Percentiles rank a stretch among this genome's conserved stretches.
phyloP scores from a whole-genome alignment of 2,113 vertebrate genomes.

The Arizona elegans region DNA sequence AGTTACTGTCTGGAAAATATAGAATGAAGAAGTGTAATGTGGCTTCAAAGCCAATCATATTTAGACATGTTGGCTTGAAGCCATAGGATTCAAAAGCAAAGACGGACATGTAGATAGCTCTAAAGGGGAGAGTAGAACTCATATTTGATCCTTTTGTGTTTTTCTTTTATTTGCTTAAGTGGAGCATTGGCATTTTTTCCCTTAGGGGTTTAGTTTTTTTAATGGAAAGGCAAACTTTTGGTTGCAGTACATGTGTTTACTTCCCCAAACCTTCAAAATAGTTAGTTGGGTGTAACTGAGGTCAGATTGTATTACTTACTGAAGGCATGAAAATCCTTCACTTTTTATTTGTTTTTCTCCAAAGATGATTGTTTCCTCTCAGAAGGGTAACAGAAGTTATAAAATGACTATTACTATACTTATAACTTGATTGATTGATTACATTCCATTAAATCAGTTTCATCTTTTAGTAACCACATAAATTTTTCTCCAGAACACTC shows the following conservation, averaged over 20 bases:
- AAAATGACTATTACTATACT: not conserved
- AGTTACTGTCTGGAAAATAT: conserved; percentile 35
- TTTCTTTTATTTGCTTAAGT: not conserved
- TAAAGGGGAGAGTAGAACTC: conserved; percentile 10
- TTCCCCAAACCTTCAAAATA: not conserved
- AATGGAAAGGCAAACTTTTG: conserved; percentile 1
- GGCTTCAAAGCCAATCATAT: conserved; percentile 53
- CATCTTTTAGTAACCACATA: not conserved
- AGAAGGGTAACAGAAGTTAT: not conserved
- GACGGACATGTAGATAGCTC: not conserved
- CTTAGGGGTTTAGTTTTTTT: conserved; percentile 6
- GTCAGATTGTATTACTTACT: fast-evolving
- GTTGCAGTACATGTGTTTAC: fast-evolving
- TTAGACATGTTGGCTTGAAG: conserved; percentile 43
- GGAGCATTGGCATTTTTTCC: not conserved
- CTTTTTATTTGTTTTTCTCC: not conserved
- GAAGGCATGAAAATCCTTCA: not conserved
- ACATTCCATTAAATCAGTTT: not conserved
- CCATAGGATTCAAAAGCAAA: conserved; percentile 29
- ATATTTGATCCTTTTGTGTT: conserved; percentile 16
- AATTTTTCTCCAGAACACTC: not conserved
- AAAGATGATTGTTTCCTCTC: not conserved
- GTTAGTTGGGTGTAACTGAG: not conserved
- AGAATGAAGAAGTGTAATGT: conserved; percentile 50
- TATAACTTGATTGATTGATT: not conserved